A percentile compares a stretch with the other conserved stretches of the same genome.
Evolutionary conservation across 92 coral and sea anemone species (phyloP).

Genomic region (Chrysogorgia sp.): DNA sequence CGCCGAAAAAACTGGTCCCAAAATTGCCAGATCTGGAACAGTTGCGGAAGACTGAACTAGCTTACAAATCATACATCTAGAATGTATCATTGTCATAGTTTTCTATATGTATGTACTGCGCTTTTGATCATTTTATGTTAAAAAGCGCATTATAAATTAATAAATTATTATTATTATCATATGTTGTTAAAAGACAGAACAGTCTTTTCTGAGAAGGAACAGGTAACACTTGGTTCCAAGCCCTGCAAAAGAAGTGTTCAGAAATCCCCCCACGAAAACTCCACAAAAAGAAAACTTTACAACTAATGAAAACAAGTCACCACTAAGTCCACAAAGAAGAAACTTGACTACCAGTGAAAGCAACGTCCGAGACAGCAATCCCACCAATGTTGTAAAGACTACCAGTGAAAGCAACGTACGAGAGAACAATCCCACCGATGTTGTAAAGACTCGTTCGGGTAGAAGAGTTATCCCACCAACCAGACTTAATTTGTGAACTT

Average conservation of each 20-base stretch:
- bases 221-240: no score
- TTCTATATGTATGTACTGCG: neutral
- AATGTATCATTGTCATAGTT: slow-evolving; percentile 31
- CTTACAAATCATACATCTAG: slow-evolving; percentile 21
- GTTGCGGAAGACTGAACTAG: slow-evolving; percentile 14
- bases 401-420: neutral
- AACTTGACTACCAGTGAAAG: no score
- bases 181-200: no score
- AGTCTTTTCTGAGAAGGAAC: no score
- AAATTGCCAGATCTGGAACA: neutral
- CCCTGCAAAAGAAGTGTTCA: no score
- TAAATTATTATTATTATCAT: neutral
- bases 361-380: no score
- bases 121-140: neutral
- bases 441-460: slow-evolving; percentile 17
- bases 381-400: neutral
- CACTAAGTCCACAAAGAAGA: no score
- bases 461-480: slow-evolving; percentile 23
- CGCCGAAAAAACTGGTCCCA: neutral
- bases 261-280: no score
- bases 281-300: no score
- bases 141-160: neutral
- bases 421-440: neutral
- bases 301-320: no score
- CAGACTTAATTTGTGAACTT: slow-evolving; percentile 7